phyloP scores from a whole-genome alignment of 2,113 vertebrate species.

The Gnathonemus longibarbis region DNA sequence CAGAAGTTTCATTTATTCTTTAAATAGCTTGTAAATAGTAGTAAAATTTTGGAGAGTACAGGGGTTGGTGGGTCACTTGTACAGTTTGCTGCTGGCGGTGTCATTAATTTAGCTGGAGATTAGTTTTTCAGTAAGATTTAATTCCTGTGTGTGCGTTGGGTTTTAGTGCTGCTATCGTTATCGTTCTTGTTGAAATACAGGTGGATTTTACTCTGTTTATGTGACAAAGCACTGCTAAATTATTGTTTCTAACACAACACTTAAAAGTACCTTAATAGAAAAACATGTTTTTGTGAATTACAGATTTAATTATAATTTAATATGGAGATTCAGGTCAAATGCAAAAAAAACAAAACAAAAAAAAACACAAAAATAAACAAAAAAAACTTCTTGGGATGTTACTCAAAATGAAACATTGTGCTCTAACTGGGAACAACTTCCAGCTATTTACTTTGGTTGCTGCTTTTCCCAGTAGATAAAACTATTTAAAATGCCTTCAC shows the following conservation, averaged over 20 bases:
- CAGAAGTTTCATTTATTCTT: neutral
- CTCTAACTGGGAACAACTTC: neutral
- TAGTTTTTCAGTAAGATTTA: neutral
- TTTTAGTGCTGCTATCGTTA: neutral
- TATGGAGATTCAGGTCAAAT: neutral
- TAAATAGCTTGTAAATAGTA: neutral
- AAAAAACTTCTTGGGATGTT: neutral
- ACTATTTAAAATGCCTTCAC: neutral
- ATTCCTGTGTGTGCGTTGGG: neutral
- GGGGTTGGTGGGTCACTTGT: conserved; percentile 30
- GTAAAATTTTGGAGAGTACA: neutral
- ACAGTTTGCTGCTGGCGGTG: conserved; percentile 15
- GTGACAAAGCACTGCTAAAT: neutral
- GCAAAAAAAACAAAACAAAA: neutral
- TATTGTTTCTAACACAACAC: neutral
- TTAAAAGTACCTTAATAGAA: neutral
- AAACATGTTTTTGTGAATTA: neutral
- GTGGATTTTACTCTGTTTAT: neutral
- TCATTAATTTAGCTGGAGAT: conserved; percentile 55
- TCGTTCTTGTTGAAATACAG: neutral
- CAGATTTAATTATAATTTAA: neutral
- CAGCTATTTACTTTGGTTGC: neutral
- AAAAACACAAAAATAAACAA: neutral
- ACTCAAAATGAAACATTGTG: neutral
- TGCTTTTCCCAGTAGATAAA: neutral